Evolutionary conservation across 2,888 invertebrate species (phyloP), one percentile per base, ranked within the genome.

Genomic region (Drosophila vallismaia): DNA sequence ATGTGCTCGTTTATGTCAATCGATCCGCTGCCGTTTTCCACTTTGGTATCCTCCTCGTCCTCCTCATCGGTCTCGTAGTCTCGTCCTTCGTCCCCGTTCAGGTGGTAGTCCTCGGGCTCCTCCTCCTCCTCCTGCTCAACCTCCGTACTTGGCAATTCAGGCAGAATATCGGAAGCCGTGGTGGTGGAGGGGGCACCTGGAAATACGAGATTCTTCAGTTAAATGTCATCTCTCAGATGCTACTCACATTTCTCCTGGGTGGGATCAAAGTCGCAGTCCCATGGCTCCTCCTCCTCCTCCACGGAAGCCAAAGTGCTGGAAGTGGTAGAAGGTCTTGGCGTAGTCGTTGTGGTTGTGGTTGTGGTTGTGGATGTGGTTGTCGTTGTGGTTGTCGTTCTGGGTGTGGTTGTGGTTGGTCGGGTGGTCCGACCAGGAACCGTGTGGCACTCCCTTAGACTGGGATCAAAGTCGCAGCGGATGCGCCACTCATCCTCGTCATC

Each of bases 381-480:
- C 4, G 19, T 29, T 29, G 36, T 51, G 14, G 59, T 9, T 4
- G 46, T 44, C 0, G 12, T 52, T 2, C 28, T 36, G 9, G 44
- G 44, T 3, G 28, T 19, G 8, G 19, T 19, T 19, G 19, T 45
- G 10, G 42, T 1, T 53, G 44, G 31, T 7, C 8, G 12, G 1
- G n/a, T 26, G 4, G 46, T 9, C 0, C 8, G 1, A 1, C 8
- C 2, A 5, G 36, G 24, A 50, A 14, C 14, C n/a, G 5, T 12
- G 2, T 36, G 8, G 5, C 89, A 89, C 28, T 77, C 74, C 0
- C 74, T 46, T 26, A 69, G 49, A 10, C 49, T 69, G 0, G 88
- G 83, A 12, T 89, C 71, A 44, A 85, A 89, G 67, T 84, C 86
- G 38, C 89, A 89, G n/a, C 62, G 72, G 24, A 89, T 81, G 28